A percentile compares a stretch with the other conserved stretches of the same genome.
These are phyloP conservation scores for Perithous albicinctus DNA, from an alignment of 2,888 invertebrate species.

Conservation along the genomic window DNA sequence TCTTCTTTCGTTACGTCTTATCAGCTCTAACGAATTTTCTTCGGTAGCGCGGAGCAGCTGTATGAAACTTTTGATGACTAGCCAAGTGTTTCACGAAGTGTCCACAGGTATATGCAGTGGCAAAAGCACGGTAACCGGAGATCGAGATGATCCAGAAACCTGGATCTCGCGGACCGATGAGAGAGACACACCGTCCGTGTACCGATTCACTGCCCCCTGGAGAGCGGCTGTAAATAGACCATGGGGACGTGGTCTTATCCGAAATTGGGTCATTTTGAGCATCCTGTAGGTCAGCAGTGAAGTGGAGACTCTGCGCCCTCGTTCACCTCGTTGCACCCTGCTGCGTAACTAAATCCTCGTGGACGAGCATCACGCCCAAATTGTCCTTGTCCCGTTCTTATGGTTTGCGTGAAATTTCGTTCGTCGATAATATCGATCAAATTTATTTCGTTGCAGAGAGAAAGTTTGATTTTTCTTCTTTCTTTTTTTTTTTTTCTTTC, in stretches of 20 bases:
- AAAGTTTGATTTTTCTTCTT: neutral
- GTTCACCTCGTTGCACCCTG: conserved; percentile 36
- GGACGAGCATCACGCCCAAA: conserved; percentile 45
- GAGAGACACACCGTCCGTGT: neutral
- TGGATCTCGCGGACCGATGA: conserved; percentile 7
- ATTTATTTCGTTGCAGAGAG: neutral
- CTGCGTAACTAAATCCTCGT: conserved; percentile 48
- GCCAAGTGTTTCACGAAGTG: neutral
- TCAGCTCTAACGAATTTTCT: neutral
- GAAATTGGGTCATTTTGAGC: conserved; percentile 66
- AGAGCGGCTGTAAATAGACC: conserved; percentile 62
- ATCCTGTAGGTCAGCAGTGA: conserved; percentile 35
- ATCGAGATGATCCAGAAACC: conserved; percentile 43
- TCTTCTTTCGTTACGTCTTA: conserved; percentile 22
- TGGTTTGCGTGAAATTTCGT: conserved; percentile 36
- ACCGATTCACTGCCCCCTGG: conserved; percentile 38
- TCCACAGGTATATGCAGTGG: neutral
- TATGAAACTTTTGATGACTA: conserved; percentile 13
- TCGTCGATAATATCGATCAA: neutral
- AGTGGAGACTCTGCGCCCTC: neutral
- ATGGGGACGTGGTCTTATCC: conserved; percentile 54
- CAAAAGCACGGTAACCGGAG: neutral
- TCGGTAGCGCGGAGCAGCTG: neutral
- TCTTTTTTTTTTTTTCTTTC: conserved; percentile 21
- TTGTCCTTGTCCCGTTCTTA: neutral